Percentiles rank a stretch among this genome's conserved stretches.
phyloP scores from a whole-genome alignment of 2,888 invertebrate species.

The Julus scandinavius region DNA sequence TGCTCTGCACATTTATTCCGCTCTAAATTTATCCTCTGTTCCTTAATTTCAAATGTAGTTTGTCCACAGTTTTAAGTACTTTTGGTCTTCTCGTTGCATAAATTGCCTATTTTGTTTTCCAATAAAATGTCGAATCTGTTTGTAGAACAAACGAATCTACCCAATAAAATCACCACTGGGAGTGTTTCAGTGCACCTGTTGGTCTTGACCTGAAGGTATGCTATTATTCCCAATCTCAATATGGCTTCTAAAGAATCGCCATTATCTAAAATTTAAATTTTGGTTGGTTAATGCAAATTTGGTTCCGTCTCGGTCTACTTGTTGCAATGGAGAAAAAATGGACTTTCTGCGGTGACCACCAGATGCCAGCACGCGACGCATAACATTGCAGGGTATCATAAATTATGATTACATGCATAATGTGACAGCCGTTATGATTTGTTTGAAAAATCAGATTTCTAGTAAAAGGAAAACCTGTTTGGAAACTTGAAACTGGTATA shows the following conservation, averaged over 20 bases:
- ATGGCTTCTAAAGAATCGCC: background rate
- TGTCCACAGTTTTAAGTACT: background rate
- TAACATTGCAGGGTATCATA: background rate
- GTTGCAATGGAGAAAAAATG: background rate
- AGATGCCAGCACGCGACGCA: slow-evolving; percentile 24
- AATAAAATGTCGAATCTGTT: background rate
- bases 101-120: background rate
- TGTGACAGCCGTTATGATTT: slow-evolving; percentile 35
- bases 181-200: background rate
- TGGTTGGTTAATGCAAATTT: background rate
- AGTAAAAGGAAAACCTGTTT: slow-evolving; percentile 16
- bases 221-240: slow-evolving; percentile 23
- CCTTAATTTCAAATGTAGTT: background rate
- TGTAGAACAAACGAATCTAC: background rate
- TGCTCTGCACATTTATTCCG: background rate
- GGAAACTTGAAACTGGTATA: slow-evolving; percentile 23
- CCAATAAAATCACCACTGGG: background rate
- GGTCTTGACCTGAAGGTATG: slow-evolving; percentile 21
- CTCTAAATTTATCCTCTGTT: background rate
- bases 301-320: slow-evolving; percentile 15
- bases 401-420: background rate
- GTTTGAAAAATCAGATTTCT: background rate
- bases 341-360: slow-evolving; percentile 7
- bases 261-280: background rate
- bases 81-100: background rate